Evolutionary conservation across 2,888 invertebrate genomes (phyloP).

Genomic region (Timandra comae): DNA sequence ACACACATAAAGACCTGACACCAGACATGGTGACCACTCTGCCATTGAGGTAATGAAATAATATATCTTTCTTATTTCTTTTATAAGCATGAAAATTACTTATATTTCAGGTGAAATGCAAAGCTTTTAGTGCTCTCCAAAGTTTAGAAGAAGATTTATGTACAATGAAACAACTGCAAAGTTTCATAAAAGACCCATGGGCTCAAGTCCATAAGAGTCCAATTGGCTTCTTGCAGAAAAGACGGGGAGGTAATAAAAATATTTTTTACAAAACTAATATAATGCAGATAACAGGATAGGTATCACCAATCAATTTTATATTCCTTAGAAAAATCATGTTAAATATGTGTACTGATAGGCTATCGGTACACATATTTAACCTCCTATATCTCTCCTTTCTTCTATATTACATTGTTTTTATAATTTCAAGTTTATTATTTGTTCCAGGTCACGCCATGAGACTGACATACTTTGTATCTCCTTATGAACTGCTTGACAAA

Average conservation of each 20-base stretch:
- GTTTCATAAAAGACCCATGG: conserved; percentile 81
- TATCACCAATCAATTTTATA: no score
- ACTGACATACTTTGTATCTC: conserved; percentile 94
- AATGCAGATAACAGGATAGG: no score
- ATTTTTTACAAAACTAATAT: no score
- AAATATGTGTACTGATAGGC: no score
- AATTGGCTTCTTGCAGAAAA: conserved; percentile 89
- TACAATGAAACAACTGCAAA: conserved; percentile 86
- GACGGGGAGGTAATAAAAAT: conserved; percentile 88
- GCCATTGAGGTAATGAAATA: no score
- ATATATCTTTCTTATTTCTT: no score
- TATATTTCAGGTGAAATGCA: conserved; percentile 83
- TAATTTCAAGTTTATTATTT: neutral
- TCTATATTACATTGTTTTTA: neutral
- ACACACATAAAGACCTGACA: no score
- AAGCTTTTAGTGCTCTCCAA: conserved; percentile 94
- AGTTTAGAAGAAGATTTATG: conserved; percentile 93
- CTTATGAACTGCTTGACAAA: conserved; percentile 91
- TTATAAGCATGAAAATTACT: no score
- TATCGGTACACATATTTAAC: no score
- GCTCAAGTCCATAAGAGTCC: conserved; percentile 90
- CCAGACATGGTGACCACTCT: no score
- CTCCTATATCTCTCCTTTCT: no score
- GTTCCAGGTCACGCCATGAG: conserved; percentile 92
- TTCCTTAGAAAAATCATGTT: no score